phyloP scores from a whole-genome alignment of 2,888 invertebrate genomes.

The Rhamphomyia laevipes region DNA sequence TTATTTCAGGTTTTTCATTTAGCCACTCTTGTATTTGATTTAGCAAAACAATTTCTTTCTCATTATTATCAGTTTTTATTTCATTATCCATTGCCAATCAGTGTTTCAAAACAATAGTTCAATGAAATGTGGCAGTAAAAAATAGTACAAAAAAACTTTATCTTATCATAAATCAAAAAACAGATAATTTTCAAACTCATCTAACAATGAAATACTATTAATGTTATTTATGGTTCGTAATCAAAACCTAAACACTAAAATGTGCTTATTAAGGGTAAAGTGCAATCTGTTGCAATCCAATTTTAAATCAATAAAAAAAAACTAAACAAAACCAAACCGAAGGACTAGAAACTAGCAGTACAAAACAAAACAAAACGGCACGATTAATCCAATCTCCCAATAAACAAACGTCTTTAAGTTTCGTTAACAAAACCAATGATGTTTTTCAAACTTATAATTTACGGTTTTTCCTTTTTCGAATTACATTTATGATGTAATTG shows the following conservation, averaged over 20 bases:
- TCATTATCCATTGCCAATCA: slow-evolving; percentile 1
- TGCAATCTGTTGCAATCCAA: not conserved
- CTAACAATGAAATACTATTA: no score
- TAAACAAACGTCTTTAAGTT: not conserved
- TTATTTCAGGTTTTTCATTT: slow-evolving; percentile 33
- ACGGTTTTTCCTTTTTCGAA: no score
- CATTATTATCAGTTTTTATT: slow-evolving; percentile 14
- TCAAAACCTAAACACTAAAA: not conserved
- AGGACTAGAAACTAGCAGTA: slow-evolving; percentile 4
- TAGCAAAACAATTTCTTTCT: slow-evolving; percentile 21
- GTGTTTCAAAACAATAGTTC: not conserved
- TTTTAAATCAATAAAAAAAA: no score
- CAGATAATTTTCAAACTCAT: no score
- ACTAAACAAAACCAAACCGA: not conserved
- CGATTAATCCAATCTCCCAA: not conserved
- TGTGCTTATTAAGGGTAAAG: slow-evolving; percentile 3
- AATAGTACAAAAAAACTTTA: slow-evolving; percentile 1
- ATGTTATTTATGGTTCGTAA: no score
- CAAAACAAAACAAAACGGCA: not conserved
- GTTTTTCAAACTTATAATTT: no score
- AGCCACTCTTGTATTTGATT: slow-evolving; percentile 36
- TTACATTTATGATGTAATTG: no score
- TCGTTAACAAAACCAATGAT: no score
- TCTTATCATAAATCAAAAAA: not conserved
- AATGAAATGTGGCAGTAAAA: not conserved